Conservation (phyloP, 2,888 invertebrate genomes). For the Eristalis arbustorum region DNA sequence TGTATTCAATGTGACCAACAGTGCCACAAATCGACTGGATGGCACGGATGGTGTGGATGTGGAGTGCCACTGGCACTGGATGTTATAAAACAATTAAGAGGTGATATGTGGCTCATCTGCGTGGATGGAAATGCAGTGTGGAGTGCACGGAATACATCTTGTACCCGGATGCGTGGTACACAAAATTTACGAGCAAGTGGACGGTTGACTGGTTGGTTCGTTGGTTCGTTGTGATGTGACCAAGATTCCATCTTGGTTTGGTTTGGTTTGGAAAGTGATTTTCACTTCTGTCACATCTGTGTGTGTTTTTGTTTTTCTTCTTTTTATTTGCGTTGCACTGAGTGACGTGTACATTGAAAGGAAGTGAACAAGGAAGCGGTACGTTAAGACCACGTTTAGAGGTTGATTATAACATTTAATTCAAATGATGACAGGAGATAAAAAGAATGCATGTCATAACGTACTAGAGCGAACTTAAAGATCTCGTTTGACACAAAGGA, state of each 20-base stretch:
- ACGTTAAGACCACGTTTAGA: not conserved
- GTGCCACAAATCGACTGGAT: conserved; percentile 30
- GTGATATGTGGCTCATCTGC: conserved; percentile 52
- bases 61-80: not conserved
- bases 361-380: not conserved
- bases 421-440: too few species aligned
- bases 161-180: not conserved
- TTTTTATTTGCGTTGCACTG: not conserved
- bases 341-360: not conserved
- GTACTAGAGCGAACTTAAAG: too few species aligned
- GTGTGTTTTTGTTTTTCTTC: not conserved
- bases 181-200: not conserved
- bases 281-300: not conserved
- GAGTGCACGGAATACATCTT: not conserved
- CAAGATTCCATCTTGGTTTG: not conserved
- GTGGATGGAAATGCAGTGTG: conserved; percentile 25
- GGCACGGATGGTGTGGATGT: conserved; percentile 1
- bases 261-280: not conserved
- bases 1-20: conserved; percentile 54
- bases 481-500: too few species aligned
- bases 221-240: not conserved
- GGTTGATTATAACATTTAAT: too few species aligned
- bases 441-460: too few species aligned
- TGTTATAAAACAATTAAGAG: conserved; percentile 60
- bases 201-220: not conserved